Conservation (phyloP, 2,113 vertebrate species). For the Misgurnus mizolepis region DNA sequence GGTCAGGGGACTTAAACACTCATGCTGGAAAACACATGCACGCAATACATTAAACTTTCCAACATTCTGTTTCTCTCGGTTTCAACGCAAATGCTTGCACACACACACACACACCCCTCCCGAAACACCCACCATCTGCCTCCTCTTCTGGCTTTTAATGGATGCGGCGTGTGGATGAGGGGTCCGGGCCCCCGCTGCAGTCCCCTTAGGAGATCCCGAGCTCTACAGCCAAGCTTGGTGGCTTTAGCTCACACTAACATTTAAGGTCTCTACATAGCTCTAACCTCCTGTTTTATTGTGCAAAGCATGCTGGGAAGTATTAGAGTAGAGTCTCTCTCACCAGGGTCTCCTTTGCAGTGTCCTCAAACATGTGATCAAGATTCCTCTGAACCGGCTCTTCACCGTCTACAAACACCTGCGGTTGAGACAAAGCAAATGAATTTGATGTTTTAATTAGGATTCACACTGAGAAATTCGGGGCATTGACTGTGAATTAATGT, state of each 20-base stretch:
- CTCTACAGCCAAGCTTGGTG: conserved; percentile 26
- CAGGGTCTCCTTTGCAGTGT: conserved; percentile 84
- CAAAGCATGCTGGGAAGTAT: not conserved
- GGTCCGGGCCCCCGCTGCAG: conserved; percentile 39
- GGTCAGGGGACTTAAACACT: conserved; percentile 42
- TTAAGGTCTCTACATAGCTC: conserved; percentile 4
- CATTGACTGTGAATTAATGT: not conserved
- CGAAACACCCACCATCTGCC: conserved; percentile 73
- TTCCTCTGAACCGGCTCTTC: conserved; percentile 83
- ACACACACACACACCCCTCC: conserved; percentile 31
- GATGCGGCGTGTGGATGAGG: conserved; percentile 59
- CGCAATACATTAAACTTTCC: conserved; percentile 57
- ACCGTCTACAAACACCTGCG: conserved; percentile 90
- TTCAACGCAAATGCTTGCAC: not conserved
- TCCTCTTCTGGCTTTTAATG: conserved; percentile 66
- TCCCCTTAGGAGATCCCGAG: conserved; percentile 26
- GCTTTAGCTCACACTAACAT: conserved; percentile 14
- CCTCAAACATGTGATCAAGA: conserved; percentile 86
- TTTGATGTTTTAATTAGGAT: not conserved
- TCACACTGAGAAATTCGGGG: not conserved
- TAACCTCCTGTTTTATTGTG: not conserved
- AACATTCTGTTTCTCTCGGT: conserved; percentile 23
- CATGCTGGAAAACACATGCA: conserved; percentile 41
- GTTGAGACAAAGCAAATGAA: conserved; percentile 24
- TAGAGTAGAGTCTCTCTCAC: conserved; percentile 71